Evolutionary conservation across 2,797 vertebrate species (phyloP).

Genomic region (Tangara arthus): DNA sequence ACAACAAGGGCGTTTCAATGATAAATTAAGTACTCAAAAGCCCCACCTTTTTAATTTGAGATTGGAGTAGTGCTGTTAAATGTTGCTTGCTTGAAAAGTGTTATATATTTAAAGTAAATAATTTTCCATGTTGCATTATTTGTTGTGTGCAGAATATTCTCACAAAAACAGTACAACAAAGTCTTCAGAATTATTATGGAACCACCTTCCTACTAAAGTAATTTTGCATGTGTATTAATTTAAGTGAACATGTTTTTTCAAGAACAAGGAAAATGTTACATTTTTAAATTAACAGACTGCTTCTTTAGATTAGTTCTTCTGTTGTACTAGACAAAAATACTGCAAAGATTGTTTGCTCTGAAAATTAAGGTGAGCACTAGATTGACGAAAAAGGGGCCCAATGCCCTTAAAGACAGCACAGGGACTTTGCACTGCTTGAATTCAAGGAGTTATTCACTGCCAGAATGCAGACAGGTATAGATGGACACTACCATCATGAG

Average conservation of each 20-base stretch:
- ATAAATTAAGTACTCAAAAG: neutral
- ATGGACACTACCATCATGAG: neutral
- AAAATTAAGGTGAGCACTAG: neutral
- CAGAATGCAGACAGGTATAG: neutral
- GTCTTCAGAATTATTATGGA: neutral
- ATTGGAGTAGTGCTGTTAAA: neutral
- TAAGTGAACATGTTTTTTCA: neutral
- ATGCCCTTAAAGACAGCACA: neutral
- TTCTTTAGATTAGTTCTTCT: neutral
- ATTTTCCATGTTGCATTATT: neutral
- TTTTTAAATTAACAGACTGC: neutral
- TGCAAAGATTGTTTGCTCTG: neutral
- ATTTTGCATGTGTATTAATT: neutral
- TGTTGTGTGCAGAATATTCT: neutral
- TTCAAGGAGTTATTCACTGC: neutral
- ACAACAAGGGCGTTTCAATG: neutral
- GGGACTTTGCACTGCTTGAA: neutral
- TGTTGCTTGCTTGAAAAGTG: neutral
- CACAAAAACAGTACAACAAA: neutral
- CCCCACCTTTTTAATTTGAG: neutral
- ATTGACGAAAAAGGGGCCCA: neutral
- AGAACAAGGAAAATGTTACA: neutral
- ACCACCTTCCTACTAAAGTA: neutral
- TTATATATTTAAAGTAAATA: neutral
- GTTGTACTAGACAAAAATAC: neutral